Evolutionary conservation across 2,888 invertebrate genomes (phyloP), one percentile per base, ranked within the genome.

Genomic region (Autographa gamma): DNA sequence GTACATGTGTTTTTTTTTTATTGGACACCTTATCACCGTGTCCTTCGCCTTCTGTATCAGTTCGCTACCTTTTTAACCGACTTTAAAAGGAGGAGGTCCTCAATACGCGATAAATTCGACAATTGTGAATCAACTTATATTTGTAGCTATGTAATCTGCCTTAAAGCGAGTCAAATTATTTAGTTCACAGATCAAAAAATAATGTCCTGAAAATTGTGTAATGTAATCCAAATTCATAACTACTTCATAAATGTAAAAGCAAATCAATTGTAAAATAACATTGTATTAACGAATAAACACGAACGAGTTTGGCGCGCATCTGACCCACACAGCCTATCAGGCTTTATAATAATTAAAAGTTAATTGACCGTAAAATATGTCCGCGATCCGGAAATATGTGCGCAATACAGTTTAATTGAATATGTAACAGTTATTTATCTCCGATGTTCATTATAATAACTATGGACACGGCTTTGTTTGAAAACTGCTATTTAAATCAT

Each of bases 281-380:
- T 56, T 56, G 48, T 25, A 56, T 56, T 56, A 56, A 56, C 54
- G 13, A 13, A 11, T 25, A 3, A 56, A 56, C 54, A 56, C 11
- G 25, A 4, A 19, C 54, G 25, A 13, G n/a, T 48, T 56, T 56
- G 13, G 16, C 63, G 0, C 9, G 54, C 60, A 66, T 63, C 18
- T 48, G 34, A 48, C 19, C 64, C 60, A 63, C 34, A 56, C 32
- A 38, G 25, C 66, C 43, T 48, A 32, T 48, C 60, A 67, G 60
- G 75, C 67, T 77, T 71, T 65, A 76, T 61, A 71, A 74, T 81
- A 81, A 83, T 81, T 77, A 83, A 83, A 79, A 76, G 59, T 79
- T 78, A 83, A 81, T 83, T 81, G 82, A 65, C 34, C 75, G 60
- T 84, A 71, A 76, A 82, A 76, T 73, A 74, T 74, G 77, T 60